phyloP scores from a whole-genome alignment of 2,113 vertebrate genomes.

The Burhinus oedicnemus region DNA sequence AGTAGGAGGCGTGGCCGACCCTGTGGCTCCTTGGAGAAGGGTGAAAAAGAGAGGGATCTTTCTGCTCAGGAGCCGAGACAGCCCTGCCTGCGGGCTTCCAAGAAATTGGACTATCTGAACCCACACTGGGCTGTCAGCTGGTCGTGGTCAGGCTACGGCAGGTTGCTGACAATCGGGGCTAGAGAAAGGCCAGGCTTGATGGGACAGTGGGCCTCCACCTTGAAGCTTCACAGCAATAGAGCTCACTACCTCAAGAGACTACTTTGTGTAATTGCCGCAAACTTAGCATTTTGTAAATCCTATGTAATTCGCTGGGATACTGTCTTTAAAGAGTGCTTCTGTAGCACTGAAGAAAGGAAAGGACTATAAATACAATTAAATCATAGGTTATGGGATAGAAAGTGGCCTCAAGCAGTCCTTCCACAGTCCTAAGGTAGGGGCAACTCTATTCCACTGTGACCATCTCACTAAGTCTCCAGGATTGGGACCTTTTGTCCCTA shows the following conservation, averaged over 20 bases:
- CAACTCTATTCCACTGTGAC: not conserved
- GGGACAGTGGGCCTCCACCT: not conserved
- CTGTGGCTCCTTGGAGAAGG: not conserved
- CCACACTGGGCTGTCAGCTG: rapidly evolving
- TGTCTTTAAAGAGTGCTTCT: not conserved
- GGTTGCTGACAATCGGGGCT: rapidly evolving
- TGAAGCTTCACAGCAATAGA: rapidly evolving
- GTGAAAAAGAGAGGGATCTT: rapidly evolving
- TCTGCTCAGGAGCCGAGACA: rapidly evolving
- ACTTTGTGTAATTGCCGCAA: rapidly evolving
- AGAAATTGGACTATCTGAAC: rapidly evolving
- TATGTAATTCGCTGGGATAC: rapidly evolving
- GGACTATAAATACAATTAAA: not conserved
- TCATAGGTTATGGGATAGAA: not conserved
- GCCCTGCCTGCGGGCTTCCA: not conserved
- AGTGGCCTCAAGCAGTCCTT: not conserved
- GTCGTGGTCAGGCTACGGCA: rapidly evolving
- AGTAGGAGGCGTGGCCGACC: rapidly evolving
- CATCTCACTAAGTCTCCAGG: not conserved
- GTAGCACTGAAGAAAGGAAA: not conserved
- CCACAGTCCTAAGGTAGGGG: rapidly evolving
- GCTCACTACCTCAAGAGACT: rapidly evolving
- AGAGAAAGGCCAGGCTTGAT: rapidly evolving
- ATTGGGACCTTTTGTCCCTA: not conserved
- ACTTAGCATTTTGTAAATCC: rapidly evolving